Evolutionary conservation across 2,797 vertebrate species (phyloP).

Genomic region (Cygnus olor): DNA sequence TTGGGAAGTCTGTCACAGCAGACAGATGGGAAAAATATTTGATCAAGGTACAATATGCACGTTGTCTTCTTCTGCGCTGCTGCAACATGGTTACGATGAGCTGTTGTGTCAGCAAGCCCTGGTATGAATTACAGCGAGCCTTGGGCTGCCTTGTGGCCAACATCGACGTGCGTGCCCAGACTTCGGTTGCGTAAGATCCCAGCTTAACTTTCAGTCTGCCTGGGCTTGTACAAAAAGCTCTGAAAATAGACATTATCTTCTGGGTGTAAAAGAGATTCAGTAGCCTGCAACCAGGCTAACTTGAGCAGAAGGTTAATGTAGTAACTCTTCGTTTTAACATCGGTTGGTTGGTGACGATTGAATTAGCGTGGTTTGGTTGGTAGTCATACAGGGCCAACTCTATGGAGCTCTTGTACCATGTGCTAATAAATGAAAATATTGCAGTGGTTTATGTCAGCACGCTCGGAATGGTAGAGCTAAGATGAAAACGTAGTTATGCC

Average conservation of each 20-base stretch:
- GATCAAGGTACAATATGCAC: constrained; percentile 84
- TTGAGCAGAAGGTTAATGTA: neutral
- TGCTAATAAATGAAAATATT: neutral
- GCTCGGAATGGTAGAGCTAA: neutral
- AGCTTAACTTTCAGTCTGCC: neutral
- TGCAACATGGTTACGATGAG: neutral
- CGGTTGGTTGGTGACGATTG: neutral
- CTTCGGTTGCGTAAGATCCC: neutral
- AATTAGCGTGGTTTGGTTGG: neutral
- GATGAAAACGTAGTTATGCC: neutral
- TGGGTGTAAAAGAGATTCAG: neutral
- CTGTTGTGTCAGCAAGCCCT: neutral
- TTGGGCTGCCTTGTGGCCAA: neutral
- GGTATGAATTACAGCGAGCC: neutral
- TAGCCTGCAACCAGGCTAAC: neutral
- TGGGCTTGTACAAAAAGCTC: neutral
- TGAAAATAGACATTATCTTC: neutral
- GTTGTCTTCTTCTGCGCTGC: neutral
- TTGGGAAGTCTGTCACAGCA: constrained; percentile 92
- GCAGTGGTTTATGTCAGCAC: neutral
- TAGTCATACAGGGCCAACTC: neutral
- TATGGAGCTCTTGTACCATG: neutral
- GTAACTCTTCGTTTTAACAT: neutral
- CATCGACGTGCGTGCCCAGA: fast-evolving
- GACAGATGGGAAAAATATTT: constrained; percentile 99